Percentiles rank a stretch among this genome's conserved stretches.
These are phyloP conservation scores for Glaucomys volans DNA, from an alignment of 2,113 vertebrate genomes.

Conservation along the genomic window DNA sequence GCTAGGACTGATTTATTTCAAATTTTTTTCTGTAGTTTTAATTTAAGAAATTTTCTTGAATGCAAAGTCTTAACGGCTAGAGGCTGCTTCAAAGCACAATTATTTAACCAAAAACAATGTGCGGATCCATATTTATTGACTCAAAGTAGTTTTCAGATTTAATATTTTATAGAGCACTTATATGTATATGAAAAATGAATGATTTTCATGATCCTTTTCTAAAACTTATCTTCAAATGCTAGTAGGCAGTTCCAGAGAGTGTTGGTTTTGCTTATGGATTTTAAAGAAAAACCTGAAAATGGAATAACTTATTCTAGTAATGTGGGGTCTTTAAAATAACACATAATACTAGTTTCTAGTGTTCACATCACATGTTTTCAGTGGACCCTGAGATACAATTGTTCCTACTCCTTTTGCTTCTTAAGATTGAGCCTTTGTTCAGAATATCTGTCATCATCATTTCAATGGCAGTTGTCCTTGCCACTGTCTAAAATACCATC, in stretches of 20 bases:
- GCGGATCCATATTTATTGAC: constrained; percentile 73
- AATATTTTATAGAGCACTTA: constrained; percentile 83
- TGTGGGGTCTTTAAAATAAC: constrained; percentile 73
- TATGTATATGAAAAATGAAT: constrained; percentile 75
- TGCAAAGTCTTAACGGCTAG: constrained; percentile 77
- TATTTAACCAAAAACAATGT: constrained; percentile 82
- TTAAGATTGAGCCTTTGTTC: constrained; percentile 64
- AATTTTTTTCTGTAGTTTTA: constrained; percentile 66
- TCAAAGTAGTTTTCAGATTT: constrained; percentile 83
- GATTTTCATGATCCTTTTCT: constrained; percentile 78
- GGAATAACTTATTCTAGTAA: constrained; percentile 66
- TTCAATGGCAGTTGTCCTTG: background rate
- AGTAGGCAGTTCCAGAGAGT: constrained; percentile 76
- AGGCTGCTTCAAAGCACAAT: constrained; percentile 87
- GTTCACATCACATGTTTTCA: constrained; percentile 56
- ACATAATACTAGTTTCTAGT: constrained; percentile 69
- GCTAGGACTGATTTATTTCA: constrained; percentile 72
- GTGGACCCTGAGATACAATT: constrained; percentile 65
- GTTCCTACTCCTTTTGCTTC: background rate
- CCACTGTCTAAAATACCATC: constrained; percentile 61
- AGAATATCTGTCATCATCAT: constrained; percentile 23
- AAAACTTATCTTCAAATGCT: constrained; percentile 70
- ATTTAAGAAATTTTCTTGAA: constrained; percentile 80
- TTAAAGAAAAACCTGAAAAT: constrained; percentile 74
- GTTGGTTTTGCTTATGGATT: constrained; percentile 63